These are phyloP conservation scores for Bufo bufo DNA, from an alignment of 2,113 vertebrate species.

Conservation along the genomic window DNA sequence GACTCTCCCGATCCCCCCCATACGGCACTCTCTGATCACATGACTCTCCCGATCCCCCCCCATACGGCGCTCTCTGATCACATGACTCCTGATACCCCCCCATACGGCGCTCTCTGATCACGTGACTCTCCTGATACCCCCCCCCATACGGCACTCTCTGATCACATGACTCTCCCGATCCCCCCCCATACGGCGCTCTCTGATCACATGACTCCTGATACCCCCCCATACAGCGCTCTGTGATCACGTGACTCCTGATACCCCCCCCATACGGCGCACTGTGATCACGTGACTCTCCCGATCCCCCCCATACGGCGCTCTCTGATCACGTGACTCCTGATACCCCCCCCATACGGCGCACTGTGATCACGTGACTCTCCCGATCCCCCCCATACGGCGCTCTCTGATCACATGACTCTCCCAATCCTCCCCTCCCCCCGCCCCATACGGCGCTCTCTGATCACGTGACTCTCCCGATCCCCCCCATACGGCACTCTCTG, in stretches of 20 bases:
- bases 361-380: background rate
- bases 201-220: background rate
- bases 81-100: no score
- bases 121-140: background rate
- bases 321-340: background rate
- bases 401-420: background rate
- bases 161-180: background rate
- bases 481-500: no score
- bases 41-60: background rate
- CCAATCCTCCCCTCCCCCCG: background rate
- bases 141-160: background rate
- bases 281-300: background rate
- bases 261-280: no score
- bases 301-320: background rate
- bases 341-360: background rate
- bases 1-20: background rate
- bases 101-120: background rate
- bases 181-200: no score
- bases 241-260: background rate
- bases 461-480: no score
- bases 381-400: background rate
- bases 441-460: no score
- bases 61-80: no score
- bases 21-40: background rate
- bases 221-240: background rate